Conservation (phyloP, 2,888 invertebrate genomes). For the Drosophila greeni region DNA sequence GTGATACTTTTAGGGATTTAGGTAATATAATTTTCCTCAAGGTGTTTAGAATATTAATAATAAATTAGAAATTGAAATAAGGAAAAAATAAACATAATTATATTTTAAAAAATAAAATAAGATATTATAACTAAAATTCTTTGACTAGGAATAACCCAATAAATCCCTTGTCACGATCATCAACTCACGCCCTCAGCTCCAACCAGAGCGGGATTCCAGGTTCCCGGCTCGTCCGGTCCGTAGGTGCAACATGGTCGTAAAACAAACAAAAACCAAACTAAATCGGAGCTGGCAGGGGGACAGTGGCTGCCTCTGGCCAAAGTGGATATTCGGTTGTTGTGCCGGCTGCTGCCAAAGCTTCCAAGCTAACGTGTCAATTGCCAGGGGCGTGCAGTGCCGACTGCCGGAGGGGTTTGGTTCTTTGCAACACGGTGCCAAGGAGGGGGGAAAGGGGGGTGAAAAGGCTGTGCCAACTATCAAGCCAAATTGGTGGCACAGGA, state of each 20-base stretch:
- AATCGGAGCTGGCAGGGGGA: conserved; percentile 25
- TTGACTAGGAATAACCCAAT: background rate
- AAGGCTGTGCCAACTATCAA: conserved; percentile 66
- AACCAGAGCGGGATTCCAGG: conserved; percentile 9
- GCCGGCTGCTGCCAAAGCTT: conserved; percentile 67
- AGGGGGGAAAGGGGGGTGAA: background rate
- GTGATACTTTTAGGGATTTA: conserved; percentile 6
- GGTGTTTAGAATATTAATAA: background rate
- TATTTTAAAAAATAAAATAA: too few relatives aligned
- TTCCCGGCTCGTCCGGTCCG: conserved; percentile 38
- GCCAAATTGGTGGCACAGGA: conserved; percentile 74
- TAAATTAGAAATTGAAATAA: too few relatives aligned
- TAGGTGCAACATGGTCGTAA: conserved; percentile 72
- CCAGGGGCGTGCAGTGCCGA: conserved; percentile 29
- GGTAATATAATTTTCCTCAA: background rate
- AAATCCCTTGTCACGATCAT: conserved; percentile 11
- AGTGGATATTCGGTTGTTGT: conserved; percentile 55
- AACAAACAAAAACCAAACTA: conserved; percentile 40
- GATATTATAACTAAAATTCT: too few relatives aligned
- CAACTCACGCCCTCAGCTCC: conserved; percentile 19
- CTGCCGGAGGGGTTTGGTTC: background rate
- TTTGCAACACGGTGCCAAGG: background rate
- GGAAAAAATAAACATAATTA: background rate
- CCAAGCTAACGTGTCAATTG: conserved; percentile 70
- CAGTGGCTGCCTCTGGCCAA: conserved; percentile 30